Evolutionary conservation across 2,797 vertebrate genomes (phyloP), one percentile per base, ranked within the genome.

Genomic region (Sebastes hubbsi): DNA sequence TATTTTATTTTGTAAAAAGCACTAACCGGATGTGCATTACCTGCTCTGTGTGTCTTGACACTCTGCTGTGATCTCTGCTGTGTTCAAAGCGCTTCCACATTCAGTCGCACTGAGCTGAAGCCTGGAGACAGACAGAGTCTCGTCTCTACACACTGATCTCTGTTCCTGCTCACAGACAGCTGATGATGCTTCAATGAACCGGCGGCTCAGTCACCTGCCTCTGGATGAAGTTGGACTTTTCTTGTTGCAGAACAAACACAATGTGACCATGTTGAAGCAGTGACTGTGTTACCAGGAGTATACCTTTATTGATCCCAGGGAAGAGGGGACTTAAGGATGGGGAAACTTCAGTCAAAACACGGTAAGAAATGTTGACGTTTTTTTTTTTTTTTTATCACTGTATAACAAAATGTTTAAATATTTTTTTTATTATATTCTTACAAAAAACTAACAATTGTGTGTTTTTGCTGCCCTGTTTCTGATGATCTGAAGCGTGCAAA

Each of bases 311-410:
- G 87, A 93, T 88, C 81, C 81, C 83, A 68, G 76, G 74, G 81
- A 86, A 87, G 76, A 75, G 82, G 81, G 66, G 68, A 74, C 54
- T 63, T 63, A 52, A 92, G 54, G 80, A 96, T 97, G 97, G 97
- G 97, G 36, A 96, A 95, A 94, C 91, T 95, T 81, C 96, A 96
- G 82, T 97, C 97, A 54, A 97, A 96, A 93, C 96, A 95, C 86
- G 95, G 97, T 95, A 94, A 96, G 95, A 81, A 8, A 54, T 27
- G 8, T 22, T 10, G 7, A 12, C 2, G 0, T 9, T 71, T 24
- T 24, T 24, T 24, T 24, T 12, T 36, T 32, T 12, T 36, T 36
- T 42, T 42, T 3, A 42, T 24, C 14, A 29, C 1, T 11, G 5
- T 29, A 30, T 13, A 6, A 24, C 6, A 54, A 52, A 2, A 16